phyloP scores from a whole-genome alignment of 2,797 vertebrate genomes.

The Leucoraja ocellata region DNA sequence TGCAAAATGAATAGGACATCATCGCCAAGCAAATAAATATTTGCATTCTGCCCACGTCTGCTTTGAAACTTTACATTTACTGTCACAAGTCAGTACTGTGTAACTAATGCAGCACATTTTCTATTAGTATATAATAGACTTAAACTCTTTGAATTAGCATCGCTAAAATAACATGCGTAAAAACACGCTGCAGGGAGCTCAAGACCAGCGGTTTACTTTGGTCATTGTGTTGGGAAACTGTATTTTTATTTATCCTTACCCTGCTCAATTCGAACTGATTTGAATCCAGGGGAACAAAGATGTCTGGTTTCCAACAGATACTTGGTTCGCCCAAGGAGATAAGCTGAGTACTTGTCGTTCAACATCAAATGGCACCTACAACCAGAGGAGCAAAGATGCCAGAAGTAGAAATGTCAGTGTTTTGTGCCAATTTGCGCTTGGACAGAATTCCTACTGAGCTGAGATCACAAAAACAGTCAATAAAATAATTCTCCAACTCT shows the following conservation, averaged over 20 bases:
- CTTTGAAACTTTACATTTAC: background rate
- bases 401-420: background rate
- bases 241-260: conserved; percentile 2
- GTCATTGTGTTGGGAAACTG: background rate
- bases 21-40: background rate
- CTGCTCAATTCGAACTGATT: background rate
- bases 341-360: background rate
- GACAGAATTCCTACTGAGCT: background rate
- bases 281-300: background rate
- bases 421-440: background rate
- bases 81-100: background rate
- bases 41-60: background rate
- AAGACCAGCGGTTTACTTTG: background rate
- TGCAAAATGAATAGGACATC: background rate
- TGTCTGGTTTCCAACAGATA: background rate
- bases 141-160: background rate
- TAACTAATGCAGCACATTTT: background rate
- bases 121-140: background rate
- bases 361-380: background rate
- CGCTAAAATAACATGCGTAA: background rate
- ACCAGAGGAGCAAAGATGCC: background rate
- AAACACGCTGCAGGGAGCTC: too few species aligned
- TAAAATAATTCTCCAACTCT: background rate
- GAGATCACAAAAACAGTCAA: background rate
- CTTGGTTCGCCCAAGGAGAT: background rate